phyloP scores from a whole-genome alignment of 1,140 invertebrate genomes.

The Ceratosolen fusciceps region DNA sequence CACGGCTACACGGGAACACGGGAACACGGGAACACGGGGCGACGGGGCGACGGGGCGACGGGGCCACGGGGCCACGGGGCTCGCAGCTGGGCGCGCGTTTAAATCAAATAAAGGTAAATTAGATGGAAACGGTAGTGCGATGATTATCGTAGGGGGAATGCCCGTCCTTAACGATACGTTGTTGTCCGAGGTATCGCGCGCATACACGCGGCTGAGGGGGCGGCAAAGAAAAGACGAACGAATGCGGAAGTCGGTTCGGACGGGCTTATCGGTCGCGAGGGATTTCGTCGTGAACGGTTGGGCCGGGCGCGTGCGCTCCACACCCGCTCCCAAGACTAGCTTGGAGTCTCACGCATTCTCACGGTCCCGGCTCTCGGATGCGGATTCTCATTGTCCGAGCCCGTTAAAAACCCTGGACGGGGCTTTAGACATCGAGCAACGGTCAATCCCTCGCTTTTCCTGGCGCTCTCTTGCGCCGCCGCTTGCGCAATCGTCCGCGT shows the following conservation, averaged over 20 bases:
- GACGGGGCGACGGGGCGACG: too few species aligned
- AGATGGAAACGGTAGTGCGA: too few species aligned
- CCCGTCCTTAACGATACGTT: neutral
- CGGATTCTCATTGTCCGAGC: neutral
- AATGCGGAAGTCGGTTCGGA: neutral
- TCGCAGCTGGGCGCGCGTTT: too few species aligned
- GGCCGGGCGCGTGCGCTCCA: neutral
- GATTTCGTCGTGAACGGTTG: too few species aligned
- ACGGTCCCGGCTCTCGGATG: slow-evolving; percentile 16
- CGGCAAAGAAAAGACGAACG: neutral
- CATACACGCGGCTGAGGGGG: neutral
- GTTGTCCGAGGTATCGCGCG: neutral
- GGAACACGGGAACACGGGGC: neutral
- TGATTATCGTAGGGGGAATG: neutral
- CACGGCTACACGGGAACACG: too few species aligned
- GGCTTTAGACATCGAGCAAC: too few species aligned
- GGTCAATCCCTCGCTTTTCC: too few species aligned
- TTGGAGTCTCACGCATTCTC: slow-evolving; percentile 17
- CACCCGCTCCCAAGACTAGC: too few species aligned
- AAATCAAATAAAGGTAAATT: too few species aligned
- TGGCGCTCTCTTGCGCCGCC: neutral
- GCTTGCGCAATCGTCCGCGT: slow-evolving; percentile 7
- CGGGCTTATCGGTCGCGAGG: neutral
- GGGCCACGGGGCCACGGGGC: too few species aligned
- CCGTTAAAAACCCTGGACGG: neutral